Evolutionary conservation across 2,113 vertebrate species (phyloP).

Genomic region (Melanostigma gelatinosum): DNA sequence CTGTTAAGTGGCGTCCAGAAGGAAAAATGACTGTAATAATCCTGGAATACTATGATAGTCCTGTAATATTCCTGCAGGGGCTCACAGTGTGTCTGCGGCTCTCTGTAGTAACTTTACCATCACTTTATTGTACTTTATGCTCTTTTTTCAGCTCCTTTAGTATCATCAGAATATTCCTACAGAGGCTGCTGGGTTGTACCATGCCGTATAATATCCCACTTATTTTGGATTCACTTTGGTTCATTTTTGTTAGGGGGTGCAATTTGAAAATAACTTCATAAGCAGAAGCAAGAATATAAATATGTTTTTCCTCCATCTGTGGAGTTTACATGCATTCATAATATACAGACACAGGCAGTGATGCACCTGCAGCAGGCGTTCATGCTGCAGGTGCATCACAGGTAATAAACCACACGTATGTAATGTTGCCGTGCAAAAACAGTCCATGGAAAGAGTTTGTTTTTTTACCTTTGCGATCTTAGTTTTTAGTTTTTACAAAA

Average conservation of each 20-base stretch:
- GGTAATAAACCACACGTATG: neutral
- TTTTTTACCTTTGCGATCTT: neutral
- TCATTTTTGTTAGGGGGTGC: conserved; percentile 10
- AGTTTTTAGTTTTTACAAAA: neutral
- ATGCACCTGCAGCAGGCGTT: conserved; percentile 1
- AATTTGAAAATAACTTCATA: conserved; percentile 6
- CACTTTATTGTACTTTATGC: conserved; percentile 50
- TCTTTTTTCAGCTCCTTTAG: conserved; percentile 18
- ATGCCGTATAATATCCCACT: neutral
- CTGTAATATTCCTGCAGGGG: conserved; percentile 33
- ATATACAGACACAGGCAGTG: neutral
- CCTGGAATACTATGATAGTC: conserved; percentile 20
- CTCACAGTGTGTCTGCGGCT: conserved; percentile 7
- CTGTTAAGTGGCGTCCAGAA: conserved; percentile 56
- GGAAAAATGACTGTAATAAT: conserved; percentile 42
- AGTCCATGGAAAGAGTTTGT: neutral
- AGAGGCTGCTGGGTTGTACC: conserved; percentile 2
- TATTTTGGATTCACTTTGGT: neutral
- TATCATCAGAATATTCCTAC: conserved; percentile 5
- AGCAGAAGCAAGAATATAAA: conserved; percentile 8
- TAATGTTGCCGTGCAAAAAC: neutral
- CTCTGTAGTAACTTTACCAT: conserved; percentile 25
- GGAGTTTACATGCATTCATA: neutral
- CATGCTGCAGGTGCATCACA: conserved; percentile 30
- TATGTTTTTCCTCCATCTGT: neutral